phyloP scores from a whole-genome alignment of 2,888 invertebrate species.

The Quadriops clusia region DNA sequence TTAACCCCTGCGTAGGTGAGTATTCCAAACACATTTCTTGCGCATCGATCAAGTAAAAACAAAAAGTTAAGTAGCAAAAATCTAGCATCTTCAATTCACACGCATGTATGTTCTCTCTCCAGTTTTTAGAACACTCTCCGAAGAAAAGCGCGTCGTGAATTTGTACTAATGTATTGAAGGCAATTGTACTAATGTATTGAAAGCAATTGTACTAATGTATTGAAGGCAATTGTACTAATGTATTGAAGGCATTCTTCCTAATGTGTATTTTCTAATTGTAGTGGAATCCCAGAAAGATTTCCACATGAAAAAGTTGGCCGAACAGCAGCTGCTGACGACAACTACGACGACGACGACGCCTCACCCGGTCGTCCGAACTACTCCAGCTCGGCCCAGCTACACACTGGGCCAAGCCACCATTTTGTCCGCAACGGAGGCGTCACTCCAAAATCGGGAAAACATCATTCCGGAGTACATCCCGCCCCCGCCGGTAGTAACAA shows the following conservation, averaged over 20 bases:
- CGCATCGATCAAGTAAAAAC: too few species aligned
- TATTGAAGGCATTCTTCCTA: slow-evolving; percentile 2
- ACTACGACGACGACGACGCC: slow-evolving; percentile 33
- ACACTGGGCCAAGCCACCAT: slow-evolving; percentile 25
- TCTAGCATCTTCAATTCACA: too few species aligned
- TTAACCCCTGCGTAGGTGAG: slow-evolving; percentile 82
- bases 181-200: too few species aligned
- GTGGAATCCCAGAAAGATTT: slow-evolving; percentile 85
- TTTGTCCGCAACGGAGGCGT: slow-evolving; percentile 30
- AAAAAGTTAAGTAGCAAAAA: too few species aligned
- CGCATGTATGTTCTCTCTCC: too few species aligned
- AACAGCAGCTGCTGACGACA: slow-evolving; percentile 39
- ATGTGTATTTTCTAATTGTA: slow-evolving; percentile 31
- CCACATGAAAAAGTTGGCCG: slow-evolving; percentile 50
- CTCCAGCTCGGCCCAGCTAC: slow-evolving; percentile 19
- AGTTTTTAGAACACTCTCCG: too few species aligned
- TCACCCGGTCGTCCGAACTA: slow-evolving; percentile 19
- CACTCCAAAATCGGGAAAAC: slow-evolving; percentile 31
- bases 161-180: too few species aligned
- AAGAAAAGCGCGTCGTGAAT: too few species aligned
- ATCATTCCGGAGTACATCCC: slow-evolving; percentile 40
- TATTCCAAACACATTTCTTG: slow-evolving; percentile 1
- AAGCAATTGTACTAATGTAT: too few species aligned
- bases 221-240: too few species aligned
- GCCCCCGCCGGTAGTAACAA: slow-evolving; percentile 28